phyloP scores from a whole-genome alignment of 2,888 invertebrate species.

The Perdita meconis region DNA sequence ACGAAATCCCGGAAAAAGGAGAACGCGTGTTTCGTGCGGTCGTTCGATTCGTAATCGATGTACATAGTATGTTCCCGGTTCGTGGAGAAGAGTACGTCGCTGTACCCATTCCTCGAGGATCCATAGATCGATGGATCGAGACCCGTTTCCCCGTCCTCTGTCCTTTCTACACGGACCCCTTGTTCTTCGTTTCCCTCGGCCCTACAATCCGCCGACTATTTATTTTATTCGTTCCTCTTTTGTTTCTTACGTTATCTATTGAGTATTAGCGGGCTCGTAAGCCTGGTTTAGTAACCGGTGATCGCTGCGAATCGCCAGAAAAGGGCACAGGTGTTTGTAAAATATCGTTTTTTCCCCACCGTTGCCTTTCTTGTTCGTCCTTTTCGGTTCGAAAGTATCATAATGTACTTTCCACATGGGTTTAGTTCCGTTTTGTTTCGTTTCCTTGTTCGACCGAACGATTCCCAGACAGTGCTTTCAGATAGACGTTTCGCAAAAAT shows the following conservation, averaged over 20 bases:
- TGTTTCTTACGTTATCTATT: background rate
- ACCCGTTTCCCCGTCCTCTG: background rate
- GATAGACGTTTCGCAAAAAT: constrained; percentile 38
- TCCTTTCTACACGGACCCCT: background rate
- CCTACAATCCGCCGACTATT: constrained; percentile 14
- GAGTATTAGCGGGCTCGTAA: background rate
- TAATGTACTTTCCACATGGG: constrained; percentile 12
- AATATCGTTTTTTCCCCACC: constrained; percentile 11
- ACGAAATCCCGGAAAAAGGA: constrained; percentile 24
- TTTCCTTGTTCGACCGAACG: constrained; percentile 34
- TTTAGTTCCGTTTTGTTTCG: constrained; percentile 21
- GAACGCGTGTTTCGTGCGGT: constrained; percentile 49
- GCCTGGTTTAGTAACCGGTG: constrained; percentile 7
- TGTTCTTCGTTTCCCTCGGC: background rate
- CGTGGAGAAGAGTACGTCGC: constrained; percentile 31
- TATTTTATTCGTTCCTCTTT: constrained; percentile 19
- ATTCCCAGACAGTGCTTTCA: constrained; percentile 33
- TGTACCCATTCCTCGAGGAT: background rate
- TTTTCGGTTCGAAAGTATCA: constrained; percentile 19
- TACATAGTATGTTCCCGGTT: constrained; percentile 44
- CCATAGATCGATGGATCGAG: background rate
- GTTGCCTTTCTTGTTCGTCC: background rate
- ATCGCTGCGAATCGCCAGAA: background rate
- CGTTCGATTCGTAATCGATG: constrained; percentile 54
- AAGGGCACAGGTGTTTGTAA: constrained; percentile 4